These are phyloP conservation scores for Pterocles orientalis DNA, from an alignment of 2,113 vertebrate species.

Conservation along the genomic window DNA sequence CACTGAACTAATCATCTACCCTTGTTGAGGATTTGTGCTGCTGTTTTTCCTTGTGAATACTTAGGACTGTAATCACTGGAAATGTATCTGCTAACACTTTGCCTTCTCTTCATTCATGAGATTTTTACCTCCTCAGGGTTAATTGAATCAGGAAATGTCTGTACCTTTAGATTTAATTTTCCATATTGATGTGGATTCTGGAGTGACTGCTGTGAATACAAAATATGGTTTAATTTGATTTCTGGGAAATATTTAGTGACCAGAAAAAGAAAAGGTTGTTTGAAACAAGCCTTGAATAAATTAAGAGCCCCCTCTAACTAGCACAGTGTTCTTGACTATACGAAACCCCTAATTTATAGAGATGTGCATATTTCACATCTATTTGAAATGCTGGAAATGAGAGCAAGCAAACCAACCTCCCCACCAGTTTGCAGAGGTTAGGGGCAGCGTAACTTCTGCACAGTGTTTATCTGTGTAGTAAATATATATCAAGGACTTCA, in stretches of 20 bases:
- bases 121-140: conserved; percentile 25
- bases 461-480: neutral
- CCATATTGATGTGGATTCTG: conserved; percentile 2
- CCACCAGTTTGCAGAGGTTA: conserved; percentile 9
- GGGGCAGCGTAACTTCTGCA: neutral
- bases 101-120: conserved; percentile 16
- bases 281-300: conserved; percentile 35
- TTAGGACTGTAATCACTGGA: neutral
- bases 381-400: conserved; percentile 35
- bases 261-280: conserved; percentile 20
- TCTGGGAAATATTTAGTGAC: conserved; percentile 25
- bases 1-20: neutral
- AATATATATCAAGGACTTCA: neutral
- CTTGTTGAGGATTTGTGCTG: neutral
- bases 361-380: conserved; percentile 27
- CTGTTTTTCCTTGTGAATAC: neutral
- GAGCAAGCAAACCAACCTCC: conserved; percentile 36
- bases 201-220: conserved; percentile 1
- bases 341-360: conserved; percentile 35
- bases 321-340: neutral
- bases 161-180: conserved; percentile 35
- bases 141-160: conserved; percentile 38
- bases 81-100: conserved; percentile 10
- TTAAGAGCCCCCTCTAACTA: neutral
- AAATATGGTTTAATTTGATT: conserved; percentile 3